These are phyloP conservation scores for Hormaphis cornu DNA, from an alignment of 1,140 invertebrate genomes.

Conservation along the genomic window DNA sequence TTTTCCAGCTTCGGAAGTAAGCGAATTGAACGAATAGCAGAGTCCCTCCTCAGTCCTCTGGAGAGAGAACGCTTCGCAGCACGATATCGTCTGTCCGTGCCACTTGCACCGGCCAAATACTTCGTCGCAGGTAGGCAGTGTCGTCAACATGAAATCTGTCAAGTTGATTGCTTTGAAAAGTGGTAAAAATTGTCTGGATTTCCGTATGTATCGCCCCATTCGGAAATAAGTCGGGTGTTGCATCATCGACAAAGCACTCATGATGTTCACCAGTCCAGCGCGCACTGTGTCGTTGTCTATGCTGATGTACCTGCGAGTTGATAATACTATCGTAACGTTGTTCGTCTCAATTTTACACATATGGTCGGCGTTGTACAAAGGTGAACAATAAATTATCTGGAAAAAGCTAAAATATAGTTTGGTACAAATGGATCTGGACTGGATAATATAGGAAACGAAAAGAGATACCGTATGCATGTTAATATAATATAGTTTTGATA, in stretches of 20 bases:
- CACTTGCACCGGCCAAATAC: slow-evolving; percentile 36
- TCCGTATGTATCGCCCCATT: slow-evolving; percentile 31
- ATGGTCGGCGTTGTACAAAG: too few relatives aligned
- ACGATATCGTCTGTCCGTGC: slow-evolving; percentile 36
- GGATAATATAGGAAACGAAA: too few relatives aligned
- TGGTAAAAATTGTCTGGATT: slow-evolving; percentile 10
- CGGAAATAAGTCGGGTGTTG: slow-evolving; percentile 38
- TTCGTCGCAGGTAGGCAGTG: slow-evolving; percentile 35
- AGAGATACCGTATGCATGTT: too few relatives aligned
- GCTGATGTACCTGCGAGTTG: slow-evolving; percentile 23
- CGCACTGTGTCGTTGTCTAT: background rate
- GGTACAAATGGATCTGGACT: too few relatives aligned
- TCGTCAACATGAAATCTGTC: slow-evolving; percentile 36
- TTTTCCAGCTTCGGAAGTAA: slow-evolving; percentile 32
- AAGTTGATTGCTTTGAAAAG: slow-evolving; percentile 28
- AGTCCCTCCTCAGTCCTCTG: slow-evolving; percentile 38
- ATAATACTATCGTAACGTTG: background rate
- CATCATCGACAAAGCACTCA: slow-evolving; percentile 36
- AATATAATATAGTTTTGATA: too few relatives aligned
- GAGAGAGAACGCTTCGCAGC: slow-evolving; percentile 35
- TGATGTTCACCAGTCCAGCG: slow-evolving; percentile 29
- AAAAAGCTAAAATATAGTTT: too few relatives aligned
- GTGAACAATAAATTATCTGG: too few relatives aligned
- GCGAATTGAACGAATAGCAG: slow-evolving; percentile 39
- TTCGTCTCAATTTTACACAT: too few relatives aligned